Conservation (phyloP, 2,797 vertebrate species). For the Darevskia nairensis region DNA sequence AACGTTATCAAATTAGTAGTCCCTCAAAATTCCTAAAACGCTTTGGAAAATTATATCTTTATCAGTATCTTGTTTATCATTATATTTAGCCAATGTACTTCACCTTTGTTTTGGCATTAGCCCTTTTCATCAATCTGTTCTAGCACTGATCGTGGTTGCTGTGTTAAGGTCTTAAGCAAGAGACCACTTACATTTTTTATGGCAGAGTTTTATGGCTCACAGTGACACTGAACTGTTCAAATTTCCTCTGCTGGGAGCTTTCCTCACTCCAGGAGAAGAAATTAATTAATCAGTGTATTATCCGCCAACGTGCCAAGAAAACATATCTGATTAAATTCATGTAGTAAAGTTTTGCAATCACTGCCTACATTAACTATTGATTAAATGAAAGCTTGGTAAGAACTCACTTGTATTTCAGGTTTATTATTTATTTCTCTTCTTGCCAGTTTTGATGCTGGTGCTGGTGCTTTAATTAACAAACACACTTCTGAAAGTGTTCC, state of each 20-base stretch:
- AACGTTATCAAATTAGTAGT: background rate
- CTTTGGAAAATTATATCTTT: background rate
- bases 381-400: slow-evolving; percentile 70
- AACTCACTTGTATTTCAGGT: slow-evolving; percentile 53
- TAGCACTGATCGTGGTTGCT: slow-evolving; percentile 9
- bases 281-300: slow-evolving; percentile 80
- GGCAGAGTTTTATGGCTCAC: slow-evolving; percentile 34
- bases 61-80: background rate
- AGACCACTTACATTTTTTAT: slow-evolving; percentile 48
- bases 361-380: slow-evolving; percentile 64
- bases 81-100: background rate
- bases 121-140: slow-evolving; percentile 35
- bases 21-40: background rate
- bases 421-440: slow-evolving; percentile 56
- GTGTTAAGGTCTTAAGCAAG: slow-evolving; percentile 25
- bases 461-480: slow-evolving; percentile 58
- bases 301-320: slow-evolving; percentile 60
- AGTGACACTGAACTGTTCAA: slow-evolving; percentile 62
- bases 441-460: slow-evolving; percentile 34
- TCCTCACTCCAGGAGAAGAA: slow-evolving; percentile 76
- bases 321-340: slow-evolving; percentile 76
- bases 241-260: slow-evolving; percentile 66
- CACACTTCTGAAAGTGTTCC: background rate
- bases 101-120: slow-evolving; percentile 21
- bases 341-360: slow-evolving; percentile 67